Evolutionary conservation across 2,113 vertebrate genomes (phyloP).

Genomic region (Tetrax tetrax): DNA sequence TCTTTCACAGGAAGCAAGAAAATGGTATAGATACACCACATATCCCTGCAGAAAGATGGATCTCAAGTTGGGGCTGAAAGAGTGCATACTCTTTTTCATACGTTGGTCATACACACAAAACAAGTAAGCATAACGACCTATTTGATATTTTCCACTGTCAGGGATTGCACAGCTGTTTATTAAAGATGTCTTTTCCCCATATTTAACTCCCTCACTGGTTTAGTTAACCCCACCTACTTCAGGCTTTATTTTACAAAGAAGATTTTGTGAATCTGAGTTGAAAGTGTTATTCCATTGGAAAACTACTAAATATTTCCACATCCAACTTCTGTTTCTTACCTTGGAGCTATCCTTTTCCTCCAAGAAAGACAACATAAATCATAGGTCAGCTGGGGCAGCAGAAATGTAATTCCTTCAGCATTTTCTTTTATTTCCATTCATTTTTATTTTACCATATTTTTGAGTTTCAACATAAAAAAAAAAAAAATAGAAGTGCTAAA

Average conservation of each 20-base stretch:
- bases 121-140: accelerated
- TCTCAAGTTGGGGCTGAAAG: accelerated
- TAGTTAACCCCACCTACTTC: neutral
- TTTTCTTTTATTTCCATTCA: neutral
- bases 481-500: neutral
- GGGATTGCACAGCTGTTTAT: neutral
- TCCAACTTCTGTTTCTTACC: neutral
- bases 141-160: neutral
- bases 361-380: neutral
- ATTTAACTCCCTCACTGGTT: neutral
- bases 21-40: neutral
- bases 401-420: neutral
- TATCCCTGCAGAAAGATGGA: neutral
- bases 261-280: neutral
- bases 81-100: neutral
- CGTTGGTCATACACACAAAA: neutral
- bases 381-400: neutral
- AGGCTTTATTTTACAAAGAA: neutral
- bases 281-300: neutral
- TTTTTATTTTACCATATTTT: neutral
- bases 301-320: neutral
- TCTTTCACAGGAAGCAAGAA: neutral
- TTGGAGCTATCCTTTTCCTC: neutral
- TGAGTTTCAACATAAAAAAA: neutral
- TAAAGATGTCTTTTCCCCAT: neutral